A percentile compares a stretch with the other conserved stretches of the same genome.
These are phyloP conservation scores for Sebastes schlegelii DNA, from an alignment of 2,113 vertebrate genomes.

Conservation along the genomic window DNA sequence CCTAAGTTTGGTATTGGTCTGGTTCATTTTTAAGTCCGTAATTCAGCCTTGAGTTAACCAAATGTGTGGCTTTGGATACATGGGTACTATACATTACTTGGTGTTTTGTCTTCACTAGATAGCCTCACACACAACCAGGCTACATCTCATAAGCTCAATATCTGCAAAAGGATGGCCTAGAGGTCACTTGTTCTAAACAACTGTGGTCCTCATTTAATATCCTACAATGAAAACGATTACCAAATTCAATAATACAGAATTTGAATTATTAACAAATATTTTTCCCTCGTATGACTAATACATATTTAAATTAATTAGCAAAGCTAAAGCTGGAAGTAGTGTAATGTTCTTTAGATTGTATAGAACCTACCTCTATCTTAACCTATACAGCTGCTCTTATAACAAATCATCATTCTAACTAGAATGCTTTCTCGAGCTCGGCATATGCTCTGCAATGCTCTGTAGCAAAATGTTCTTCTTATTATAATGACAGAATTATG, in stretches of 20 bases:
- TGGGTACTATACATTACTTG: neutral
- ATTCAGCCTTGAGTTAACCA: neutral
- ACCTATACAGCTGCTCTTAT: too few species aligned
- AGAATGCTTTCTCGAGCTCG: neutral
- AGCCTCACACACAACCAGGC: neutral
- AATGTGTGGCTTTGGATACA: too few species aligned
- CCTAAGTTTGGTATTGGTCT: neutral
- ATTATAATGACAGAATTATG: neutral
- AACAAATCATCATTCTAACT: neutral
- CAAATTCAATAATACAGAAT: neutral
- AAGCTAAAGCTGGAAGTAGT: too few species aligned
- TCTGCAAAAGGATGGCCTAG: neutral
- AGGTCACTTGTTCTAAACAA: too few species aligned
- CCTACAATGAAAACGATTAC: neutral
- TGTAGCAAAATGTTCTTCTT: neutral
- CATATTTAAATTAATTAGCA: too few species aligned
- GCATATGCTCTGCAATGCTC: neutral
- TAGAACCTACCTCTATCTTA: too few species aligned
- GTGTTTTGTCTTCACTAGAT: neutral
- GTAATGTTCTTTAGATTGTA: too few species aligned
- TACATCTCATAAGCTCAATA: neutral
- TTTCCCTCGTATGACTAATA: too few species aligned
- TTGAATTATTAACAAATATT: too few species aligned
- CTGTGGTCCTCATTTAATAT: too few species aligned
- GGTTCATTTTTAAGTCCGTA: neutral